phyloP scores from a whole-genome alignment of 2,888 invertebrate genomes.

The Platycheirus albimanus region DNA sequence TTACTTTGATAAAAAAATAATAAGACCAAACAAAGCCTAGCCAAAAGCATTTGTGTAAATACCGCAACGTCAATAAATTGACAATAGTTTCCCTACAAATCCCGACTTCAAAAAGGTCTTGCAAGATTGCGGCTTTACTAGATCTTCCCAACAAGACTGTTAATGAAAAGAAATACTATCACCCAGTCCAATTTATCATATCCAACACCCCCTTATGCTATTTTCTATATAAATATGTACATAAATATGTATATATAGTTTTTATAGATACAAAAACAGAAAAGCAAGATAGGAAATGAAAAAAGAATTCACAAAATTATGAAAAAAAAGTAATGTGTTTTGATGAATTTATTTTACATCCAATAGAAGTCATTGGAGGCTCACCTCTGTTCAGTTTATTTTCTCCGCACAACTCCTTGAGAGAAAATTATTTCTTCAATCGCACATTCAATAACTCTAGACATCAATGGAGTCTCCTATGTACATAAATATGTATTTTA shows the following conservation, averaged over 20 bases:
- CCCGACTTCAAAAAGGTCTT: no score
- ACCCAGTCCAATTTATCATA: conserved; percentile 25
- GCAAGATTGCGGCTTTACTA: no score
- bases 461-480: conserved; percentile 61
- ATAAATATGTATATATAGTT: conserved; percentile 15
- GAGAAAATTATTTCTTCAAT: conserved; percentile 36
- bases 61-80: no score
- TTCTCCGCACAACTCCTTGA: conserved; percentile 41
- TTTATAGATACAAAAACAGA: conserved; percentile 14
- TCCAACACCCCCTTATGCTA: conserved; percentile 57
- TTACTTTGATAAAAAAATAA: no score
- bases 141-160: no score
- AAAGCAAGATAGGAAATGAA: conserved; percentile 14
- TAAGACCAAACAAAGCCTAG: no score
- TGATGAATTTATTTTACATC: conserved; percentile 18
- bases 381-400: conserved; percentile 16
- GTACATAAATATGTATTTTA: conserved; percentile 60
- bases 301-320: conserved; percentile 21
- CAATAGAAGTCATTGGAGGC: conserved; percentile 26
- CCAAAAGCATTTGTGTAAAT: no score
- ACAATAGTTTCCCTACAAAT: no score
- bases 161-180: conserved; percentile 67
- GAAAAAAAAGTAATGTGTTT: conserved; percentile 12
- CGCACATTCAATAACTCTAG: conserved; percentile 48
- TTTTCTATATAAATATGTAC: conserved; percentile 23